Base-by-base conservation (phyloP, 2,797 vertebrate genomes). In the Crenichthys baileyi region DNA sequence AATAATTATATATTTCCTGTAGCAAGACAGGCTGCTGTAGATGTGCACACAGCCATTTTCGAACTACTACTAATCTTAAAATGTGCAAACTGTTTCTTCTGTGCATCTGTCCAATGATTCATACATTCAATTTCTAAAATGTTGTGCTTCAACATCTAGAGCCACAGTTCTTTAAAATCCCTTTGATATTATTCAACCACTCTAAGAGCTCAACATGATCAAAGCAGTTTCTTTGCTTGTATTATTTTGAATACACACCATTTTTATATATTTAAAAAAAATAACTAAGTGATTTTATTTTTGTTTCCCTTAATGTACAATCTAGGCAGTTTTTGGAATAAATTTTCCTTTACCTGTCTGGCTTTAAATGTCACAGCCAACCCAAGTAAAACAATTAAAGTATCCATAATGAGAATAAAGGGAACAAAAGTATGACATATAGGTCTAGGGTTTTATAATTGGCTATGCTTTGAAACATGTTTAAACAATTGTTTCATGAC, bases 291-390 rank as follows among this genome's bases (percentile, higher is more conserved):
- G 12, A 68, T 46, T 44, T 46, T 44, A 5, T 68, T n/a, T n/a
- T 15, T 13, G 11, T 46, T 68, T 56, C 53, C n/a, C 55, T 61
- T 48, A 80, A 78, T 50, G 36, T 41, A 67, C 65, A 68, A 44
- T n/a, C 39, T 13, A n/a, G 39, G 41, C 22, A 46, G 22, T 15
- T 68, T n/a, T 24, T 9, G 61, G 36, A 67, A 41, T 41, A 22
- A 7, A 67, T 41, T 18, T 79, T 53, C 73, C 15, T 29, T 61
- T 41, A 55, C 39, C 29, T 12, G 26, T 73, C 76, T 88, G 76
- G 51, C 31, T 89, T 80, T 79, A 87, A 87, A 88, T 88, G 76
- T 51, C 83, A 83, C 7, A 55, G n/a, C 68, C 48, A 70, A 20
- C 44, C 48, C 22, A 61, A 67, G 36, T 50, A 36, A 74, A 67